These are phyloP conservation scores for Tarsius wallacei DNA, from an alignment of 2,797 vertebrate species.

Conservation along the genomic window DNA sequence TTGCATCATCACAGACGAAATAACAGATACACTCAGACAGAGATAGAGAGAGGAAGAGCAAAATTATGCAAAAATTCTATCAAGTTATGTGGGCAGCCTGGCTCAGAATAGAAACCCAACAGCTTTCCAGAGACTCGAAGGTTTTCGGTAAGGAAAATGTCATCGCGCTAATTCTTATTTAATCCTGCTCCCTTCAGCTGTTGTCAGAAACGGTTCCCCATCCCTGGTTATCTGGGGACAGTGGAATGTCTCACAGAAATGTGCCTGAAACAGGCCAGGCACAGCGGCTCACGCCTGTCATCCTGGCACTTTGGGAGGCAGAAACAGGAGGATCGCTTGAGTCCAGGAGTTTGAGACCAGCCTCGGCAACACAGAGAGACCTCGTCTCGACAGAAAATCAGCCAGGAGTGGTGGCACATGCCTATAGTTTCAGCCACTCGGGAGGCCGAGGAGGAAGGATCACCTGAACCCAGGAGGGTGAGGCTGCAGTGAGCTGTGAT, in stretches of 20 bases:
- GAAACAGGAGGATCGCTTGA: too few species aligned
- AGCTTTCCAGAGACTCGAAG: slow-evolving; percentile 78
- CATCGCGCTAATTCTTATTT: slow-evolving; percentile 71
- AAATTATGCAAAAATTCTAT: slow-evolving; percentile 81
- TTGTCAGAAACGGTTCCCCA: slow-evolving; percentile 65
- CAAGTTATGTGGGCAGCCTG: slow-evolving; percentile 78
- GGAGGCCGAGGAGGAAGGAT: too few species aligned
- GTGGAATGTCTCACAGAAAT: slow-evolving; percentile 64
- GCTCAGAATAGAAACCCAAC: slow-evolving; percentile 81
- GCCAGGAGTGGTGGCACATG: too few species aligned
- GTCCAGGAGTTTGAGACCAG: too few species aligned
- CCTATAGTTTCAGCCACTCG: too few species aligned
- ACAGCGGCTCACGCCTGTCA: too few species aligned
- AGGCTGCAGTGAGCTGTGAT: too few species aligned
- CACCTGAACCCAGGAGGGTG: too few species aligned
- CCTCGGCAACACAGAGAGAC: too few species aligned
- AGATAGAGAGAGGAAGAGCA: slow-evolving; percentile 74
- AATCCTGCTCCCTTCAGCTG: slow-evolving; percentile 62
- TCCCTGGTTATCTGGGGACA: slow-evolving; percentile 73
- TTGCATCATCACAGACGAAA: slow-evolving; percentile 80
- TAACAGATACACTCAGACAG: slow-evolving; percentile 83
- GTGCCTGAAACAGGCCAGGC: slow-evolving; percentile 49
- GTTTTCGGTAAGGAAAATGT: slow-evolving; percentile 81
- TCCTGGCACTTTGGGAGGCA: too few species aligned
- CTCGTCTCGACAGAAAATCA: too few species aligned